A percentile compares a stretch with the other conserved stretches of the same genome.
phyloP scores from a whole-genome alignment of 2,888 invertebrate species.

The Teleogryllus oceanicus region DNA sequence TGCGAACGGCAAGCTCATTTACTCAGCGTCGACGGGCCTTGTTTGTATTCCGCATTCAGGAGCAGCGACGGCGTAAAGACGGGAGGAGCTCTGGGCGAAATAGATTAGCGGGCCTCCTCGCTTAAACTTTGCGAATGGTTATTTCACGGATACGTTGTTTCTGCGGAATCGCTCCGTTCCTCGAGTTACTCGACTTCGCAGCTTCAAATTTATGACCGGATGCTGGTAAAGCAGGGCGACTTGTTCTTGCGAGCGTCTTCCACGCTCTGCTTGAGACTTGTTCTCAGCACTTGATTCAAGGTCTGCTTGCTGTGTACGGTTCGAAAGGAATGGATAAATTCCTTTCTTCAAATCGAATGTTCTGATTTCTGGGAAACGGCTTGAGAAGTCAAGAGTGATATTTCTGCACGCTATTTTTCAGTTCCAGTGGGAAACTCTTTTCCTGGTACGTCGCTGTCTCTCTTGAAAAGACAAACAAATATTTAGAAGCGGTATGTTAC shows the following conservation, averaged over 20 bases:
- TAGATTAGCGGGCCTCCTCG: neutral
- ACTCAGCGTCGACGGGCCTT: neutral
- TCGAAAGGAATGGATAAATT: too few relatives aligned
- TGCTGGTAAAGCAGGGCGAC: neutral
- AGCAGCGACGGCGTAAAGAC: neutral
- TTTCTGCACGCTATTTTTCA: too few relatives aligned
- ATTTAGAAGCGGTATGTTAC: too few relatives aligned
- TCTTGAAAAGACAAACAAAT: too few relatives aligned
- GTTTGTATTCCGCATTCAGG: constrained; percentile 8
- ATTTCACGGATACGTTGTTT: constrained; percentile 6
- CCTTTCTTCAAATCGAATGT: too few relatives aligned
- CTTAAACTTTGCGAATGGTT: neutral
- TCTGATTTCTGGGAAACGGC: too few relatives aligned
- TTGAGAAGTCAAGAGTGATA: too few relatives aligned
- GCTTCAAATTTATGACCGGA: neutral
- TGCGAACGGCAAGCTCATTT: neutral
- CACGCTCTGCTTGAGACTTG: too few relatives aligned
- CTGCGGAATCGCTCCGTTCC: neutral
- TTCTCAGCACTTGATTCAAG: too few relatives aligned
- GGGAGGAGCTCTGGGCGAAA: neutral
- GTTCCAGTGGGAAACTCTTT: too few relatives aligned
- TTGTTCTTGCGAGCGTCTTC: neutral
- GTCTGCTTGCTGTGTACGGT: too few relatives aligned
- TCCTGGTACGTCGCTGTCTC: too few relatives aligned
- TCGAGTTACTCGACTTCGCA: neutral